Conservation (phyloP, 92 coral and sea anemone genomes). For the Parazoanthus darwini region DNA sequence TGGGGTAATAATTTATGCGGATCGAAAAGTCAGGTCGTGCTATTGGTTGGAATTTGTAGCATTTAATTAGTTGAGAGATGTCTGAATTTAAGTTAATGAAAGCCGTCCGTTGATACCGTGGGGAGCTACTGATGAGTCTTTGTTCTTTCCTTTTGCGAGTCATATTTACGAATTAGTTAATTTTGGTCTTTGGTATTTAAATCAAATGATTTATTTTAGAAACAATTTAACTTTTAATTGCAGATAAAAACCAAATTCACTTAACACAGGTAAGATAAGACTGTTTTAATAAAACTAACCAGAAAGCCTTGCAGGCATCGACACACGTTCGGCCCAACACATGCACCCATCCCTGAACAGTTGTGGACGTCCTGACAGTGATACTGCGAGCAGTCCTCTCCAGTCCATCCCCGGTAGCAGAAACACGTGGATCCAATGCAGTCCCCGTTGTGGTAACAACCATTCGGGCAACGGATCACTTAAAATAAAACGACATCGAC, state of each 20-base stretch:
- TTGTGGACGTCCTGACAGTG: conserved; percentile 66
- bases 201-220: background rate
- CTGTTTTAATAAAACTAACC: conserved; percentile 25
- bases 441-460: conserved; percentile 65
- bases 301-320: conserved; percentile 61
- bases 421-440: conserved; percentile 59
- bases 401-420: conserved; percentile 72
- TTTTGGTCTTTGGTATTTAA: no score
- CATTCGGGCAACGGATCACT: conserved; percentile 55
- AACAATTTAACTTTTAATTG: no score
- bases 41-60: no score
- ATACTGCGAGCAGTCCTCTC: conserved; percentile 64
- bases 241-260: background rate
- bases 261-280: no score
- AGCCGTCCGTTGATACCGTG: no score
- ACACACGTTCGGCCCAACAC: conserved; percentile 73
- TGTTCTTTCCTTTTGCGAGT: no score
- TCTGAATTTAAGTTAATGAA: no score
- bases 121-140: no score
- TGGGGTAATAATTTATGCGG: no score
- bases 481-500: background rate
- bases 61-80: no score
- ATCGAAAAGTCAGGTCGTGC: no score
- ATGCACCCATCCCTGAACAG: conserved; percentile 67
- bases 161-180: no score